A percentile compares a stretch with the other conserved stretches of the same genome.
Evolutionary conservation across 92 coral and sea anemone genomes (phyloP).

Genomic region (Porites divaricata): DNA sequence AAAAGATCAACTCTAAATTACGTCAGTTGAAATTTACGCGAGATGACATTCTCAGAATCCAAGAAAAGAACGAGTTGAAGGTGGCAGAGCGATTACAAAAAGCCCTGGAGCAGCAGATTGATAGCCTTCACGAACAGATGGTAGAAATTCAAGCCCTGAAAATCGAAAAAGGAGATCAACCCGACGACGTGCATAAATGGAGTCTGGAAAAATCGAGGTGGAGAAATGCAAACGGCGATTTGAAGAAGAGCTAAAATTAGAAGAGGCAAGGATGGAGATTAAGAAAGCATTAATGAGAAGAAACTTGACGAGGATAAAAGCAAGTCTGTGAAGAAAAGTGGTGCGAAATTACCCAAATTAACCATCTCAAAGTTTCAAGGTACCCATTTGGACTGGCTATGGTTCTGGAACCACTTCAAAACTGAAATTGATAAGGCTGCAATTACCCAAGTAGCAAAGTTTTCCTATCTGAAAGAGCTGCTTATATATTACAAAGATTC

Average conservation of each 20-base stretch:
- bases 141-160: conserved; percentile 7
- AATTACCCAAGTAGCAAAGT: not conserved
- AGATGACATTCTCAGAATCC: too few relatives aligned
- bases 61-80: too few relatives aligned
- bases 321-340: conserved; percentile 17
- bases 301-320: conserved; percentile 11
- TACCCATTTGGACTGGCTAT: not conserved
- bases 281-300: conserved; percentile 4
- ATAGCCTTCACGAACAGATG: conserved; percentile 28
- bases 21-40: too few relatives aligned
- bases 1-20: too few relatives aligned
- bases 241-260: conserved; percentile 33
- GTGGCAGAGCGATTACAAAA: not conserved
- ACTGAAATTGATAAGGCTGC: not conserved
- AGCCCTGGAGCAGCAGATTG: conserved; percentile 17
- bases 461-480: conserved; percentile 25
- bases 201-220: not conserved
- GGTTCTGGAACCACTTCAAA: not conserved
- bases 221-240: conserved; percentile 7
- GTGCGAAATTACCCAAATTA: not conserved
- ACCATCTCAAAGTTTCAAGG: not conserved
- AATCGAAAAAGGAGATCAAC: conserved; percentile 31
- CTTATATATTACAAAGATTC: not conserved
- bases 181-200: conserved; percentile 17
- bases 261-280: conserved; percentile 30